A percentile compares a stretch with the other conserved stretches of the same genome.
Evolutionary conservation across 2,797 vertebrate genomes (phyloP).

Genomic region (Chaenodraco wilsoni): DNA sequence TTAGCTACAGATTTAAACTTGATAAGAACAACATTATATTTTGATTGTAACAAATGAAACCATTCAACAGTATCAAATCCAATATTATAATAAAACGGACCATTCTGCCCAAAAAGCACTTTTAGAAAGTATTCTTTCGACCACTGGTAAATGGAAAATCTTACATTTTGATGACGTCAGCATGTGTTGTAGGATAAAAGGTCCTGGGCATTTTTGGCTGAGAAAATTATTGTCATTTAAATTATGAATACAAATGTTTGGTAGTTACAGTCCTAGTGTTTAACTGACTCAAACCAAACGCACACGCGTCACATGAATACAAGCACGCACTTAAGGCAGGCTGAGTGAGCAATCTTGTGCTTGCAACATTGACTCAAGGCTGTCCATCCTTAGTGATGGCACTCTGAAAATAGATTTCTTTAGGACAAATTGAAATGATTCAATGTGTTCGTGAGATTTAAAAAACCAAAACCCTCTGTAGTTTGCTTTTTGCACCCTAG

Average conservation of each 20-base stretch:
- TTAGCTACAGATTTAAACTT: not conserved
- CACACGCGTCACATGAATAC: conserved; percentile 14
- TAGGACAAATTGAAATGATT: conserved; percentile 26
- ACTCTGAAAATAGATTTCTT: conserved; percentile 39
- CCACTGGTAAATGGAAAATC: not conserved
- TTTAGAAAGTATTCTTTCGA: not conserved
- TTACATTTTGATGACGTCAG: not conserved
- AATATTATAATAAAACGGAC: not conserved
- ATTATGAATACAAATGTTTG: not conserved
- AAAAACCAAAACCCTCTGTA: conserved; percentile 7
- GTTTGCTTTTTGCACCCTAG: conserved; percentile 1
- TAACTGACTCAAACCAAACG: not conserved
- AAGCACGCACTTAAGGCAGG: conserved; percentile 3
- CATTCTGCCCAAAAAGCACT: not conserved
- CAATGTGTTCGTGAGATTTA: not conserved
- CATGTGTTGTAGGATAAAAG: not conserved
- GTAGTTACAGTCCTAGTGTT: not conserved
- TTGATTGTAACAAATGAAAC: no score
- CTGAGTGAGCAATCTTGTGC: conserved; percentile 18
- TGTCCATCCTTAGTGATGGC: conserved; percentile 13
- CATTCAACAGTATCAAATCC: not conserved
- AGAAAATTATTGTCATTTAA: not conserved
- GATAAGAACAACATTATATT: no score
- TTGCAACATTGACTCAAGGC: conserved; percentile 36
- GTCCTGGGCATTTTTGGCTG: not conserved